Evolutionary conservation across 2,888 invertebrate genomes (phyloP).

Genomic region (Thymelicus lineola): DNA sequence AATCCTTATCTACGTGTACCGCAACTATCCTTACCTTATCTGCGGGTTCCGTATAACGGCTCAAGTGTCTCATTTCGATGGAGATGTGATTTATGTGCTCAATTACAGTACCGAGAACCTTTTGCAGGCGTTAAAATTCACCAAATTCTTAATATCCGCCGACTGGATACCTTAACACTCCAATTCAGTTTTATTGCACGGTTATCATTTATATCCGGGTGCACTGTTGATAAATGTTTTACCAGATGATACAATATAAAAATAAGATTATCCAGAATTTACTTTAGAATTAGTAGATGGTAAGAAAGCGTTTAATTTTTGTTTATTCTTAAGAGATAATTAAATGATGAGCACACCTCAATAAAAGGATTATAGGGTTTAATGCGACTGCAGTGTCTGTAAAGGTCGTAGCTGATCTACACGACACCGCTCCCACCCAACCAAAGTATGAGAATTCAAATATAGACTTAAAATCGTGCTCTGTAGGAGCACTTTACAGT

Average conservation of each 20-base stretch:
- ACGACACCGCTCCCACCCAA: no score
- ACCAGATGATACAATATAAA: neutral
- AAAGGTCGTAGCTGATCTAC: no score
- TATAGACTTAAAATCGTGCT: no score
- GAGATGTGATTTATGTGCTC: constrained; percentile 73
- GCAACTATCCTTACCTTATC: constrained; percentile 26
- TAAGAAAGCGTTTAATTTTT: no score
- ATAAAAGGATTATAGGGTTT: no score
- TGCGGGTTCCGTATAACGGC: constrained; percentile 12
- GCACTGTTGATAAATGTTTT: constrained; percentile 11
- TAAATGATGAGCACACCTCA: no score
- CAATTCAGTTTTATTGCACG: neutral
- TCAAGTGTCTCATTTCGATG: constrained; percentile 68
- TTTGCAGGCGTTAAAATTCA: constrained; percentile 38
- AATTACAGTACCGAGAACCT: constrained; percentile 60
- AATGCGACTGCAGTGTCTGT: no score
- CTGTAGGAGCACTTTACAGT: no score
- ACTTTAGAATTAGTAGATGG: neutral
- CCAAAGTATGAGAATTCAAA: no score
- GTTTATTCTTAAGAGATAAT: no score
- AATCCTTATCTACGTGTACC: constrained; percentile 12
- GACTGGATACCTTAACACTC: constrained; percentile 24
- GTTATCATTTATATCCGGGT: neutral
- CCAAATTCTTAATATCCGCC: constrained; percentile 39
- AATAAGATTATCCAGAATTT: neutral